Conservation (phyloP, 2,113 vertebrate genomes). For the Neodontobutis hainanensis region DNA sequence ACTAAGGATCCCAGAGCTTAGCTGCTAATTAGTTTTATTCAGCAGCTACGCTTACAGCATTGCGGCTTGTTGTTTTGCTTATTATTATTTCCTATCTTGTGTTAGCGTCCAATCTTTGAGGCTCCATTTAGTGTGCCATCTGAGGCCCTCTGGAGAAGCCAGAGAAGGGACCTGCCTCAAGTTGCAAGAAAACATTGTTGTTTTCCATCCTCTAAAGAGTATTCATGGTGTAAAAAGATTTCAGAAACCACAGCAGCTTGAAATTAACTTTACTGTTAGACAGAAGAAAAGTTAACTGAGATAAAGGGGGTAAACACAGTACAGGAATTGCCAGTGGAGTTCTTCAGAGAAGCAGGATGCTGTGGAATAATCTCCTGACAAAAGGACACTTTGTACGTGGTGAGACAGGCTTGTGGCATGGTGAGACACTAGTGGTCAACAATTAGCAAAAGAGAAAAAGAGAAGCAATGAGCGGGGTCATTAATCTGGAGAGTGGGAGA, state of each 20-base stretch:
- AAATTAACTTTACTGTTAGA: constrained; percentile 52
- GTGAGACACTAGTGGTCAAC: constrained; percentile 6
- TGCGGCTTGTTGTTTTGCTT: constrained; percentile 64
- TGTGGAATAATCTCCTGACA: constrained; percentile 14
- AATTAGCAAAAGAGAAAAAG: not conserved
- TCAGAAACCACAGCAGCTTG: constrained; percentile 41
- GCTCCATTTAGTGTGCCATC: constrained; percentile 35
- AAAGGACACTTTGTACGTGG: constrained; percentile 11
- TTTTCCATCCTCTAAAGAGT: constrained; percentile 35
- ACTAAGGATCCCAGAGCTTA: constrained; percentile 57
- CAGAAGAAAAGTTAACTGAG: constrained; percentile 30
- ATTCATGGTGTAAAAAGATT: constrained; percentile 32
- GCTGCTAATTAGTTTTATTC: constrained; percentile 76
- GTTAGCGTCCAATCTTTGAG: constrained; percentile 51
- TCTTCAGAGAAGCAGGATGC: constrained; percentile 18
- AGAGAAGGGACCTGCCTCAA: constrained; percentile 25
- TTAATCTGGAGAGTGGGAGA: not conserved
- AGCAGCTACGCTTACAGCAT: constrained; percentile 58
- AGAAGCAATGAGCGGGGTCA: not conserved
- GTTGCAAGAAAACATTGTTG: constrained; percentile 36
- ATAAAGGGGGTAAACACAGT: constrained; percentile 44
- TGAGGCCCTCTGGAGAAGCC: constrained; percentile 27
- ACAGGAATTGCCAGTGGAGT: constrained; percentile 20
- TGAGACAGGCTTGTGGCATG: constrained; percentile 11
- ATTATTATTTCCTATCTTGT: constrained; percentile 56